A percentile compares a stretch with the other conserved stretches of the same genome.
Evolutionary conservation across 64 coral and sea anemone genomes (phyloP).

Genomic region (Pocillopora verrucosa): DNA sequence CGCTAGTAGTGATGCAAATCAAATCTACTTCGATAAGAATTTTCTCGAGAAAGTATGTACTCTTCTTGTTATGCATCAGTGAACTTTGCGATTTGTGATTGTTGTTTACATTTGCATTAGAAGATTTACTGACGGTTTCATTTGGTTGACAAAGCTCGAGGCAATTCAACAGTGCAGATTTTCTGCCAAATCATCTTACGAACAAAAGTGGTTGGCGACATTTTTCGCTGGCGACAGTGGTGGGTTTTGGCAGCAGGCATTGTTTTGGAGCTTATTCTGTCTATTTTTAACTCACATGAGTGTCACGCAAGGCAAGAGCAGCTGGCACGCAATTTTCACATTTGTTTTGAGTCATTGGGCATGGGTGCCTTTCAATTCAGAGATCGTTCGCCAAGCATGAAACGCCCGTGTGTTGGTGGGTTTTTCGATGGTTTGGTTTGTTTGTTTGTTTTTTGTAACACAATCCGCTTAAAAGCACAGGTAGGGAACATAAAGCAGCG

Average conservation of each 20-base stretch:
- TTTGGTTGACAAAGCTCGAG: background rate
- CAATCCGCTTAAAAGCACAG: background rate
- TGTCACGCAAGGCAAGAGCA: background rate
- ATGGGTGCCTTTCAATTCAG: no score
- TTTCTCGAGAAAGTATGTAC: background rate
- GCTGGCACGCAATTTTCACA: background rate
- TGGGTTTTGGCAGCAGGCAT: no score
- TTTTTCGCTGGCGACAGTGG: no score
- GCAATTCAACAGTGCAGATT: background rate
- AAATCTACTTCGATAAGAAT: background rate
- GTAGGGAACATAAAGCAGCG: background rate
- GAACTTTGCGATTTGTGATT: background rate
- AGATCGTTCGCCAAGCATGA: no score
- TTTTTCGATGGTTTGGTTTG: no score
- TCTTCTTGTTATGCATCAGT: background rate
- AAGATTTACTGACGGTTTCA: background rate
- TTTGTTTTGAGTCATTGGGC: background rate
- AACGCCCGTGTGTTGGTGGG: no score
- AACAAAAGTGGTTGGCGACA: no score
- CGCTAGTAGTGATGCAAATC: background rate
- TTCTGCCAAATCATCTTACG: background rate
- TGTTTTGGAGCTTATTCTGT: no score
- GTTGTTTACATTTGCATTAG: background rate
- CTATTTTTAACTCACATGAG: background rate
- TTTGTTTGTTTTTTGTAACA: background rate